These are phyloP conservation scores for Polyergus mexicanus DNA, from an alignment of 1,140 invertebrate genomes.

Conservation along the genomic window DNA sequence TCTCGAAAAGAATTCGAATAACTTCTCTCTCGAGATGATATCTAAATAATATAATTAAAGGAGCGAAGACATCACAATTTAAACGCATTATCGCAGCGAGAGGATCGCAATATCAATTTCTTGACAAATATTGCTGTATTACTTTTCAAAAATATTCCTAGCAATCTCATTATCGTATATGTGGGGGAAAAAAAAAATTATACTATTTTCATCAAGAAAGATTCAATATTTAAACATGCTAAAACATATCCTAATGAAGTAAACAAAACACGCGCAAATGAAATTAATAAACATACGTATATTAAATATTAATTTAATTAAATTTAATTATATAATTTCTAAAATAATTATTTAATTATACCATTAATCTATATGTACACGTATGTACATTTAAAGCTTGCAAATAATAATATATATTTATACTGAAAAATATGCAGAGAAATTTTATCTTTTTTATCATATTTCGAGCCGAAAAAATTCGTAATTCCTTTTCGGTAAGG, in stretches of 20 bases:
- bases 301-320: not conserved
- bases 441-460: constrained; percentile 23
- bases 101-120: not conserved
- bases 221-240: not conserved
- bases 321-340: not conserved
- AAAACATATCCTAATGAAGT: not conserved
- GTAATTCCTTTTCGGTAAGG: not conserved
- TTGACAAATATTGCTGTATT: not conserved
- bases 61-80: not conserved
- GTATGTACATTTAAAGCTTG: not conserved
- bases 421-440: not conserved
- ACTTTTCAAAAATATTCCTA: not conserved
- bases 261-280: not conserved
- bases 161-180: not conserved
- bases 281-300: not conserved
- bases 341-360: not conserved
- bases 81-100: not conserved
- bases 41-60: not conserved
- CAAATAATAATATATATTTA: not conserved
- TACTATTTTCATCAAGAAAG: not conserved
- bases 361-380: not conserved
- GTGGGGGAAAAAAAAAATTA: not conserved
- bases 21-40: constrained; percentile 11
- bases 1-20: constrained; percentile 1
- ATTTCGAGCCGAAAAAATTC: not conserved